phyloP scores from a whole-genome alignment of 2,797 vertebrate genomes.

The Tinamus major region DNA sequence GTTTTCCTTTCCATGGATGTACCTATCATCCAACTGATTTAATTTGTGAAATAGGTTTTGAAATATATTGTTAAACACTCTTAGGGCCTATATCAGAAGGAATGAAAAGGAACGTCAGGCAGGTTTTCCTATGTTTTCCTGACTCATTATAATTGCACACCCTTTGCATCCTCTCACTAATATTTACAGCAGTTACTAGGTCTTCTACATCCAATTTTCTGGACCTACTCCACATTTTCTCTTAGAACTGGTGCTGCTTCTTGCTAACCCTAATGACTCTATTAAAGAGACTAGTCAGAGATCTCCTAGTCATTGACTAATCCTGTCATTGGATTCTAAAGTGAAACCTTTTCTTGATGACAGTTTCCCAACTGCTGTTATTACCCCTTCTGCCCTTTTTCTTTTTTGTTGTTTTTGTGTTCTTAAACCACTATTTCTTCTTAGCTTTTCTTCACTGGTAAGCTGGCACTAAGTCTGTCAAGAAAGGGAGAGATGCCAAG shows the following conservation, averaged over 20 bases:
- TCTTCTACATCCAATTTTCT: neutral
- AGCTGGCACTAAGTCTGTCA: neutral
- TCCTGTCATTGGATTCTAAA: fast-evolving
- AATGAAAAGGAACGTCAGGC: neutral
- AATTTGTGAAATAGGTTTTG: too few species aligned
- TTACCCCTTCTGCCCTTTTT: neutral
- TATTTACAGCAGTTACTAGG: neutral
- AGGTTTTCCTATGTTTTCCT: neutral
- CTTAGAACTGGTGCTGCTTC: neutral
- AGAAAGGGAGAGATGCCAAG: neutral
- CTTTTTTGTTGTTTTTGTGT: neutral
- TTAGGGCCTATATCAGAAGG: neutral
- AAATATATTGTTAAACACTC: too few species aligned
- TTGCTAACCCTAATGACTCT: neutral
- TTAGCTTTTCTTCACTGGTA: neutral
- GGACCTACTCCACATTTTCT: neutral
- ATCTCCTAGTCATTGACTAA: neutral
- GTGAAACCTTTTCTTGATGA: neutral
- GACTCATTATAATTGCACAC: neutral
- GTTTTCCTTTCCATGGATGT: neutral
- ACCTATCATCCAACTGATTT: neutral
- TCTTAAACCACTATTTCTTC: neutral
- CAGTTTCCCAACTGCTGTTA: neutral
- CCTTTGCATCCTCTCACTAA: neutral
- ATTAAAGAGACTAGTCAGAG: neutral